These are phyloP conservation scores for Hydrophis major DNA, from an alignment of 2,797 vertebrate genomes.

Conservation along the genomic window DNA sequence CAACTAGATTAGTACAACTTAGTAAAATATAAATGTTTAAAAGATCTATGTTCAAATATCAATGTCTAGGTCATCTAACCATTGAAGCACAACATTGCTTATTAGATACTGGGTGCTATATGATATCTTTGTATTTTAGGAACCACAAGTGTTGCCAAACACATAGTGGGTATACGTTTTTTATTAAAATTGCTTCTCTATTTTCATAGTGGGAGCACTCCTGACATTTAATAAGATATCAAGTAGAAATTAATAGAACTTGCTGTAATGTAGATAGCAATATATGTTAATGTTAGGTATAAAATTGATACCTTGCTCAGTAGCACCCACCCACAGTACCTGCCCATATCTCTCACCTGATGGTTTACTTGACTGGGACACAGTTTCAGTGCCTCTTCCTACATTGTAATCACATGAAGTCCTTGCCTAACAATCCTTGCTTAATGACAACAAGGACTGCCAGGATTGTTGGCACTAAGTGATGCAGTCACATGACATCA, in stretches of 20 bases:
- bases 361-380: background rate
- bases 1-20: background rate
- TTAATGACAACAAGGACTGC: background rate
- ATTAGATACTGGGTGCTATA: conserved; percentile 13
- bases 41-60: background rate
- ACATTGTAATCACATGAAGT: no score
- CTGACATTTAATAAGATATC: conserved; percentile 34
- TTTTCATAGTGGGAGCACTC: background rate
- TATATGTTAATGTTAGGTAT: conserved; percentile 13
- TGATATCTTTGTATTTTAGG: conserved; percentile 30
- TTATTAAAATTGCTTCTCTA: conserved; percentile 14
- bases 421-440: no score
- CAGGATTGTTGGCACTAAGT: background rate
- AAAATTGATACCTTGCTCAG: background rate
- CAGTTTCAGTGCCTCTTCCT: no score
- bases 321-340: background rate
- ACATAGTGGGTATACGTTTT: conserved; percentile 18
- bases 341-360: background rate
- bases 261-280: conserved; percentile 29
- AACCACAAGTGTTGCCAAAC: background rate
- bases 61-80: background rate
- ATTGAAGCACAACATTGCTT: background rate
- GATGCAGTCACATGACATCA: background rate
- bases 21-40: background rate
- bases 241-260: conserved; percentile 28